phyloP scores from a whole-genome alignment of 2,888 invertebrate genomes.

The Troglohyphantes excavatus region DNA sequence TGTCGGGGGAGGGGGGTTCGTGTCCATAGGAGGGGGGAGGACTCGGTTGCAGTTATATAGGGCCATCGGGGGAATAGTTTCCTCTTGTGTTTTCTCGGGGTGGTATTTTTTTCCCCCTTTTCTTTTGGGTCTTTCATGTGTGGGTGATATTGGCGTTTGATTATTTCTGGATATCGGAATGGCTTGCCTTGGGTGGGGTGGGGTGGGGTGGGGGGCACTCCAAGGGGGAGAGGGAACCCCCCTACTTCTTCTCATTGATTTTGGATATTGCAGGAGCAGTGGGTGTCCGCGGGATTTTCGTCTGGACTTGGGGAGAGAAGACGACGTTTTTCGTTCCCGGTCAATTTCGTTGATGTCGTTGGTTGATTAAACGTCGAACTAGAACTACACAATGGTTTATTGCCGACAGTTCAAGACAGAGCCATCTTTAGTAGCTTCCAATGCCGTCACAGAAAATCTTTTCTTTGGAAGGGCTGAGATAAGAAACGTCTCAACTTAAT shows the following conservation, averaged over 20 bases:
- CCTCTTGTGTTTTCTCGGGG: slow-evolving; percentile 6
- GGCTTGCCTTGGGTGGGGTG: not conserved
- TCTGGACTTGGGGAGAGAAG: not conserved
- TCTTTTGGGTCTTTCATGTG: not conserved
- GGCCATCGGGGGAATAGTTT: slow-evolving; percentile 23
- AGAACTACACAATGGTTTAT: no score
- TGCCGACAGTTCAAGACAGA: no score
- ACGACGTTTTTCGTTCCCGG: no score
- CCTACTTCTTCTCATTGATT: slow-evolving; percentile 50
- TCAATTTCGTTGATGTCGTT: no score
- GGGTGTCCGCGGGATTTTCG: not conserved
- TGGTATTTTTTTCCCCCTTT: no score
- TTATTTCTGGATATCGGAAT: slow-evolving; percentile 69
- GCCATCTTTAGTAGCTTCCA: no score
- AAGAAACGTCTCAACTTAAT: no score
- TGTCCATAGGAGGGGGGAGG: not conserved
- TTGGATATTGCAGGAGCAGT: not conserved
- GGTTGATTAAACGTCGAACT: no score
- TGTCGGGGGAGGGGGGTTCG: slow-evolving; percentile 8
- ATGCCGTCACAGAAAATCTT: no score
- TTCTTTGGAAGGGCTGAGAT: no score
- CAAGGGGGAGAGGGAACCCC: no score
- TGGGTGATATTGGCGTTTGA: slow-evolving; percentile 69
- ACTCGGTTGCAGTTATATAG: slow-evolving; percentile 40
- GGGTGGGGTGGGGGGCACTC: not conserved